Percentiles rank a stretch among this genome's conserved stretches.
Evolutionary conservation across 2,797 vertebrate genomes (phyloP).

Genomic region (Myotis myotis): DNA sequence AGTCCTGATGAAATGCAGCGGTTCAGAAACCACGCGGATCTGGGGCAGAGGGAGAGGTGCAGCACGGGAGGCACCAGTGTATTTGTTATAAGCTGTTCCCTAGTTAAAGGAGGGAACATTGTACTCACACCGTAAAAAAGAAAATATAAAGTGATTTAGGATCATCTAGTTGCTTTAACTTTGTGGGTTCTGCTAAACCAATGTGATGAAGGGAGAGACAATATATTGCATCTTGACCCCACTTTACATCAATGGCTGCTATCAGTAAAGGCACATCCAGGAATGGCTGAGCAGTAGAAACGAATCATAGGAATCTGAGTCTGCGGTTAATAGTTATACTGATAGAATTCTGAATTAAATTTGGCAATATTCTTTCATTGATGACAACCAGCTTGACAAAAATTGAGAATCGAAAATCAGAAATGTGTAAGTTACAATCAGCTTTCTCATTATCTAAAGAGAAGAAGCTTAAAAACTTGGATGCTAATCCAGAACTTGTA

Average conservation of each 20-base stretch:
- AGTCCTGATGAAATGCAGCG: not conserved
- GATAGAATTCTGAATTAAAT: not conserved
- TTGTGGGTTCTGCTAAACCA: not conserved
- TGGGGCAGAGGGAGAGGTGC: not conserved
- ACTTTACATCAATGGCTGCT: not conserved
- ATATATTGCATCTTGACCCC: not conserved
- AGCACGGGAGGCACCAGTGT: not conserved
- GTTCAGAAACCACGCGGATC: not conserved
- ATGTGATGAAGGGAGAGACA: not conserved
- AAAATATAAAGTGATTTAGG: not conserved
- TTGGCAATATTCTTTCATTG: conserved; percentile 26
- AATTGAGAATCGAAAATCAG: not conserved
- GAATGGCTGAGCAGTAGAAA: not conserved
- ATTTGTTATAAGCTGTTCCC: not conserved
- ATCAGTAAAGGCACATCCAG: not conserved
- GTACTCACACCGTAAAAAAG: not conserved
- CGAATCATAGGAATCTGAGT: not conserved
- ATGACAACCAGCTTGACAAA: not conserved
- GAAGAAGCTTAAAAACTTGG: not conserved
- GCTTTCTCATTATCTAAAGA: not conserved
- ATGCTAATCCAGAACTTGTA: not conserved
- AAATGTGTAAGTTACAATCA: not conserved
- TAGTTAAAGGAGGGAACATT: not conserved
- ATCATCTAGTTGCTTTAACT: not conserved
- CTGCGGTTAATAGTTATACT: not conserved